Conservation (phyloP, 1,140 invertebrate species). For the Lithobius niger region DNA sequence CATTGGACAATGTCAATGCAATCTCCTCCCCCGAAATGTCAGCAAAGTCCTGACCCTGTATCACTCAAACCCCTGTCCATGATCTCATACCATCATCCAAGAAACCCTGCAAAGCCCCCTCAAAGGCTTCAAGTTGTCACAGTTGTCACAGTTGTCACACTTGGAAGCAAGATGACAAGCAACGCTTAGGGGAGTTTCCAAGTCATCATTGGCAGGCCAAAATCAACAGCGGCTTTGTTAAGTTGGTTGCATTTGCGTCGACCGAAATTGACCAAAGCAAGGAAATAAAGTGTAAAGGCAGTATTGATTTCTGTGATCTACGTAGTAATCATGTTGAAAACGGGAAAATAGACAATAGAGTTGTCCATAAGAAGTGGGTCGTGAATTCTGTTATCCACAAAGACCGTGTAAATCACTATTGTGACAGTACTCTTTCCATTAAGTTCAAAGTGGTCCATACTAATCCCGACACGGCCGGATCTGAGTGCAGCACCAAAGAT, state of each 20-base stretch:
- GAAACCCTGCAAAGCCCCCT: too few relatives aligned
- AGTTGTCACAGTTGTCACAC: too few relatives aligned
- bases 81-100: too few relatives aligned
- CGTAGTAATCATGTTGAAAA: not conserved
- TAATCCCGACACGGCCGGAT: not conserved
- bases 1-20: too few relatives aligned
- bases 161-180: not conserved
- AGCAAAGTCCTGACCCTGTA: too few relatives aligned
- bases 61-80: too few relatives aligned
- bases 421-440: slow-evolving; percentile 3
- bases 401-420: slow-evolving; percentile 3
- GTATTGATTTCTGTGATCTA: too few relatives aligned
- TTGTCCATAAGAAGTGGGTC: slow-evolving; percentile 10
- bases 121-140: too few relatives aligned
- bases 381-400: slow-evolving; percentile 10
- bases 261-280: slow-evolving; percentile 50
- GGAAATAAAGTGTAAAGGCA: slow-evolving; percentile 48
- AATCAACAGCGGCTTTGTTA: slow-evolving; percentile 71
- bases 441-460: slow-evolving; percentile 8
- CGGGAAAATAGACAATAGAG: not conserved
- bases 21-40: slow-evolving; percentile 12
- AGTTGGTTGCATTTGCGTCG: slow-evolving; percentile 68
- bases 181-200: slow-evolving; percentile 11
- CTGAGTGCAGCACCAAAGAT: not conserved
- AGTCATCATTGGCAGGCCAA: slow-evolving; percentile 59